These are phyloP conservation scores for Hofmannophila pseudospretella DNA, from an alignment of 2,888 invertebrate species.

Conservation along the genomic window DNA sequence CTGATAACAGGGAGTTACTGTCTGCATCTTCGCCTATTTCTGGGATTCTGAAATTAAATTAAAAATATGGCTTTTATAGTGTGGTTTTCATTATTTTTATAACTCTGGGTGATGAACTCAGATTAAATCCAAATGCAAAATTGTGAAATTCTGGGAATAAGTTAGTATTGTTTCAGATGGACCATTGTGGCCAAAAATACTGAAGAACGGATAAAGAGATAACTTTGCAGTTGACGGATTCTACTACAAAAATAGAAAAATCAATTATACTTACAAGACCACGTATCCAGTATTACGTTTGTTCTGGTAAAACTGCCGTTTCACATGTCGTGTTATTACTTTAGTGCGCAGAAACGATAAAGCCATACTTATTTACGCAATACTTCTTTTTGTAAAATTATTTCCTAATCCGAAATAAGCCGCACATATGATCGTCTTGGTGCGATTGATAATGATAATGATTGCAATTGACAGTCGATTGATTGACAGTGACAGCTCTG, in stretches of 20 bases:
- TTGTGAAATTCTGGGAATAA: too few species aligned
- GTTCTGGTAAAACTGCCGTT: slow-evolving; percentile 58
- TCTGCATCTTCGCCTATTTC: slow-evolving; percentile 91
- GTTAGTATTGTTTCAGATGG: too few species aligned
- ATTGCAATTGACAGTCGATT: too few species aligned
- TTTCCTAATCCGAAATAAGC: slow-evolving; percentile 37
- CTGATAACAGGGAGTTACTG: slow-evolving; percentile 84
- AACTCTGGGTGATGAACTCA: too few species aligned
- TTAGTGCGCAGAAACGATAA: slow-evolving; percentile 62
- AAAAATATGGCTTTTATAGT: too few species aligned
- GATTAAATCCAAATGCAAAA: too few species aligned
- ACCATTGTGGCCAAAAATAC: too few species aligned
- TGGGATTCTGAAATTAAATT: slow-evolving; percentile 79
- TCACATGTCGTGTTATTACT: slow-evolving; percentile 52
- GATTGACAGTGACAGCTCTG: too few species aligned
- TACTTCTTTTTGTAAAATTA: slow-evolving; percentile 20
- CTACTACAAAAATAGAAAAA: slow-evolving; percentile 10
- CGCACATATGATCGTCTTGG: slow-evolving; percentile 24
- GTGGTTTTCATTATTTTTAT: too few species aligned
- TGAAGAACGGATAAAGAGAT: too few species aligned
- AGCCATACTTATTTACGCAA: slow-evolving; percentile 39
- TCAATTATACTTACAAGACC: slow-evolving; percentile 80
- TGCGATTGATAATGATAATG: too few species aligned
- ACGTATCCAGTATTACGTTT: slow-evolving; percentile 83
- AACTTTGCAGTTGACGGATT: too few species aligned